Percentiles rank a stretch among this genome's conserved stretches.
phyloP scores from a whole-genome alignment of 2,888 invertebrate species.

The Neoaliturus tenellus region DNA sequence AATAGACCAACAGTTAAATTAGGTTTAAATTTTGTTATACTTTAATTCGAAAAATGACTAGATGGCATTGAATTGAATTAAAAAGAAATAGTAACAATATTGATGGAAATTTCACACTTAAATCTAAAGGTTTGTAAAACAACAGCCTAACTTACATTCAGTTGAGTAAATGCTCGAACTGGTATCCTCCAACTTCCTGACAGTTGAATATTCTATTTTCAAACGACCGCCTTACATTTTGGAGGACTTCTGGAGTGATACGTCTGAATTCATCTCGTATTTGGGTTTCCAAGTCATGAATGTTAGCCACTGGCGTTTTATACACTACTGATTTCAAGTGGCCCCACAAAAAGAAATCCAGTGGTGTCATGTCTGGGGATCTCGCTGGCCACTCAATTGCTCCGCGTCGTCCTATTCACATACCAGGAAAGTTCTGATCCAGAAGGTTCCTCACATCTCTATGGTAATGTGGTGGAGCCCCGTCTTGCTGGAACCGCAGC shows the following conservation, averaged over 20 bases:
- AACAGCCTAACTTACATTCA: neutral
- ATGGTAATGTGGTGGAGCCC: slow-evolving; percentile 6
- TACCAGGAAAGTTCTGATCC: neutral
- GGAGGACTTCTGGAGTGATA: neutral
- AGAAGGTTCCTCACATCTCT: neutral
- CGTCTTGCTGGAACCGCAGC: neutral
- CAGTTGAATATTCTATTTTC: neutral
- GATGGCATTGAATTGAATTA: no score
- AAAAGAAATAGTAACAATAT: no score
- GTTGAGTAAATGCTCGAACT: slow-evolving; percentile 36
- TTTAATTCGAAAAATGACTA: no score
- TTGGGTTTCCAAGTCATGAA: neutral
- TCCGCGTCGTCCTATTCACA: neutral
- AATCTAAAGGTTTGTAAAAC: neutral
- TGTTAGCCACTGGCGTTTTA: neutral
- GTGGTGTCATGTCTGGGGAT: neutral
- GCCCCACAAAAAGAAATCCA: neutral
- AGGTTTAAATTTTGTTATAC: no score
- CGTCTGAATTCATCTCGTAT: neutral
- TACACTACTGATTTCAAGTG: neutral
- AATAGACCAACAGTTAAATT: no score
- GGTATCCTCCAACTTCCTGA: slow-evolving; percentile 26
- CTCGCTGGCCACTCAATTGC: neutral
- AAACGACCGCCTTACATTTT: slow-evolving; percentile 20
- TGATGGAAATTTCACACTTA: neutral